Conservation (phyloP, 2,113 vertebrate genomes). For the Aegypius monachus region DNA sequence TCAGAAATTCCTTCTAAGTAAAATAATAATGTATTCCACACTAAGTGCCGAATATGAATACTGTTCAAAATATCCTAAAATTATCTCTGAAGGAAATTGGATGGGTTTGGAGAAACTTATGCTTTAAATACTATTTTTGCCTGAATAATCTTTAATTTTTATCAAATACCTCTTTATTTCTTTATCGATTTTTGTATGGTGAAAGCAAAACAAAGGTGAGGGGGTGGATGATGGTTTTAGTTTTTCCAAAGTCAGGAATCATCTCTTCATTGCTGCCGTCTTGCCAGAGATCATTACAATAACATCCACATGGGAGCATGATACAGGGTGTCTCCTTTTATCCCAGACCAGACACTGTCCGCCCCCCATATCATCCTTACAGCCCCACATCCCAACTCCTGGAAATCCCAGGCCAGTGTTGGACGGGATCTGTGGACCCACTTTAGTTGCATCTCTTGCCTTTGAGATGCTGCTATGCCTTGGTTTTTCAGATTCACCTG, state of each 20-base stretch:
- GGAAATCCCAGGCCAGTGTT: background rate
- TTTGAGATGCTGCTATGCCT: background rate
- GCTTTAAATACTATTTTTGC: background rate
- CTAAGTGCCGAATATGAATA: background rate
- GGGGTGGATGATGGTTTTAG: background rate
- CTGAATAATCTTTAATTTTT: background rate
- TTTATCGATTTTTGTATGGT: background rate
- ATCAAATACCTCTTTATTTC: background rate
- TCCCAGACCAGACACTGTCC: background rate
- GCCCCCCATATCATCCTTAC: background rate
- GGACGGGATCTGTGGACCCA: background rate
- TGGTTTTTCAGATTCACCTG: background rate
- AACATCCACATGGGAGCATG: background rate
- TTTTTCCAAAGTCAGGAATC: background rate
- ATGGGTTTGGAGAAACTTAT: background rate
- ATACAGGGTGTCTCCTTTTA: background rate
- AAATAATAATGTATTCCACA: background rate
- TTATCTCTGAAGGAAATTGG: background rate
- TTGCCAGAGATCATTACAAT: background rate
- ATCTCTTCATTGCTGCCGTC: background rate
- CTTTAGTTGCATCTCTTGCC: background rate
- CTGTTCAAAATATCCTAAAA: background rate
- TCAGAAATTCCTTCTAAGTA: background rate
- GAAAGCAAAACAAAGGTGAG: background rate
- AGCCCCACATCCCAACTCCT: background rate